A percentile compares a stretch with the other conserved stretches of the same genome.
Conservation (phyloP, 2,113 vertebrate species). For the Cololabis saira region DNA sequence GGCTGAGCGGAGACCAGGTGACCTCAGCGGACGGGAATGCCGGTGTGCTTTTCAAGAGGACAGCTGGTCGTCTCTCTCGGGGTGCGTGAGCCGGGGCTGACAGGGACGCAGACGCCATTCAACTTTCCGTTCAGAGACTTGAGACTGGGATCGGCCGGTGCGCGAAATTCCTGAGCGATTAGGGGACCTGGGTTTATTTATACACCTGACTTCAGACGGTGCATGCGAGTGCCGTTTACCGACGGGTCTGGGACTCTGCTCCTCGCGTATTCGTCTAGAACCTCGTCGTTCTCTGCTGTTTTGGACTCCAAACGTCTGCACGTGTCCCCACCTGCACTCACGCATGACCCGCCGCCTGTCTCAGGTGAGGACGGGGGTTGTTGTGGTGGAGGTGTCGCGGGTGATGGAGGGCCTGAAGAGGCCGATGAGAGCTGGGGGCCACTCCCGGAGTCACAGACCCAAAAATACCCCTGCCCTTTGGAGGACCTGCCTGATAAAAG, state of each 20-base stretch:
- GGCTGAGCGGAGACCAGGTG: constrained; percentile 27
- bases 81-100: constrained; percentile 8
- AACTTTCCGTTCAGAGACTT: constrained; percentile 65
- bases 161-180: constrained; percentile 27
- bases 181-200: constrained; percentile 43
- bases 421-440: constrained; percentile 23
- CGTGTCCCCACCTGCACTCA: no score
- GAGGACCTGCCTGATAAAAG: constrained; percentile 52
- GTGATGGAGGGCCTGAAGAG: not conserved
- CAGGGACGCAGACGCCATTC: constrained; percentile 44
- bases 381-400: not conserved
- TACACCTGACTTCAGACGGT: constrained; percentile 13
- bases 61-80: constrained; percentile 54
- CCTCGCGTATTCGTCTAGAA: not conserved
- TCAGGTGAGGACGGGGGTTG: not conserved
- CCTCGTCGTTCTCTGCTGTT: not conserved
- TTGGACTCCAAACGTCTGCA: not conserved
- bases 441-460: constrained; percentile 43
- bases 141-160: constrained; percentile 30
- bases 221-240: not conserved
- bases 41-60: constrained; percentile 46
- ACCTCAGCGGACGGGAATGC: constrained; percentile 64
- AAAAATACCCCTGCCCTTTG: constrained; percentile 76
- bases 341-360: not conserved
- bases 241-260: not conserved